Conservation (phyloP, 2,888 invertebrate species). For the Tachina lurida region DNA sequence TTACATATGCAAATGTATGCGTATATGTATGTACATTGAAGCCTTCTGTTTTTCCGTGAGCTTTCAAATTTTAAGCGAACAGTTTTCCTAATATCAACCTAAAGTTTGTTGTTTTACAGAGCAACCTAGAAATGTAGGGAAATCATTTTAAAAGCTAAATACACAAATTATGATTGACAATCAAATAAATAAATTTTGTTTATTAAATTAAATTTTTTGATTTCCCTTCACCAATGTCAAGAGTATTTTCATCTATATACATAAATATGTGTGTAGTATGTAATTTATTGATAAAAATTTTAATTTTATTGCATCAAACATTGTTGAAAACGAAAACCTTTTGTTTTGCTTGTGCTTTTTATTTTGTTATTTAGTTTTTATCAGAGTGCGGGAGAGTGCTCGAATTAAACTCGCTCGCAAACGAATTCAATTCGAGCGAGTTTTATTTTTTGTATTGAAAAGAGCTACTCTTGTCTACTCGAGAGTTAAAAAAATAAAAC, state of each 20-base stretch:
- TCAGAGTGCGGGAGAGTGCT: too few species aligned
- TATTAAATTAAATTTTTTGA: slow-evolving; percentile 1
- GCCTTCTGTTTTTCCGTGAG: background rate
- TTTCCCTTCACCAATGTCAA: background rate
- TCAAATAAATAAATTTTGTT: slow-evolving; percentile 2
- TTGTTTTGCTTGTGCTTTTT: slow-evolving; percentile 13
- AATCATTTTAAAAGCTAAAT: slow-evolving; percentile 7
- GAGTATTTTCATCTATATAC: background rate
- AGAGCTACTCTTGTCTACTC: too few species aligned
- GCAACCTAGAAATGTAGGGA: background rate
- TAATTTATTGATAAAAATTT: background rate
- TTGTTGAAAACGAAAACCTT: background rate
- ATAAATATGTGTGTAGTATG: background rate
- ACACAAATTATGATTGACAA: slow-evolving; percentile 66
- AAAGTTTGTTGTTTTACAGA: background rate
- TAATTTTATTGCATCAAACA: background rate
- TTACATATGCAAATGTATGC: too few species aligned
- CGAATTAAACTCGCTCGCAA: too few species aligned
- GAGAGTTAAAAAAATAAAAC: too few species aligned
- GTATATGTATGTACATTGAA: background rate
- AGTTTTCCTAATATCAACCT: background rate
- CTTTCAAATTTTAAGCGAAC: background rate
- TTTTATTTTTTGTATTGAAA: too few species aligned
- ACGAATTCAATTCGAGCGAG: too few species aligned
- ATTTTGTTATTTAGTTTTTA: slow-evolving; percentile 7